A percentile compares a stretch with the other conserved stretches of the same genome.
Evolutionary conservation across 2,797 vertebrate species (phyloP).

Genomic region (Ptychobarbus kaznakovi): DNA sequence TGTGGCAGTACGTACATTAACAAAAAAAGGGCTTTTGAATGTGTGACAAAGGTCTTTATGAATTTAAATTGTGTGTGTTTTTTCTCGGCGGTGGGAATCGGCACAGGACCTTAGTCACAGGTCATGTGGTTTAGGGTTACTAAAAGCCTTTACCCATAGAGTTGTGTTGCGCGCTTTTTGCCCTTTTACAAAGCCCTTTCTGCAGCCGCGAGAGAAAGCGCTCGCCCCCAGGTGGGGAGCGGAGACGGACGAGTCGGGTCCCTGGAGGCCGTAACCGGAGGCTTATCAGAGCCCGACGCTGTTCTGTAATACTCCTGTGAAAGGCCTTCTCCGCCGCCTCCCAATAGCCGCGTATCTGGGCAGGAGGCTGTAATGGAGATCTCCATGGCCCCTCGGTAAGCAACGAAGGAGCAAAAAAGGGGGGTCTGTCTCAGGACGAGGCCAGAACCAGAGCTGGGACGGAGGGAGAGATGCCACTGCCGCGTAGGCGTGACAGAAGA

Average conservation of each 20-base stretch:
- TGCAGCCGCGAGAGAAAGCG: slow-evolving; percentile 77
- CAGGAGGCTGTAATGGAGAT: slow-evolving; percentile 76
- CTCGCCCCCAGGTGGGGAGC: slow-evolving; percentile 74
- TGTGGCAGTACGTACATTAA: slow-evolving; percentile 67
- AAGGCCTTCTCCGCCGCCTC: slow-evolving; percentile 80
- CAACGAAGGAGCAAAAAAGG: slow-evolving; percentile 54
- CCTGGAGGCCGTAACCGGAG: slow-evolving; percentile 80
- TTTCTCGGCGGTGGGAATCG: slow-evolving; percentile 77
- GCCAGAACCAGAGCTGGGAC: slow-evolving; percentile 20
- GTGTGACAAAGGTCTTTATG: slow-evolving; percentile 71
- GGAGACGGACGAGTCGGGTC: slow-evolving; percentile 75
- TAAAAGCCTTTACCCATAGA: slow-evolving; percentile 81
- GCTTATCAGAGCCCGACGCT: slow-evolving; percentile 80
- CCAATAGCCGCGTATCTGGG: slow-evolving; percentile 80
- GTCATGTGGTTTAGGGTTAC: slow-evolving; percentile 82
- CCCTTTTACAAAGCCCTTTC: slow-evolving; percentile 79
- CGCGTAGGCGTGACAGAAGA: slow-evolving; percentile 49
- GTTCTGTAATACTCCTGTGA: slow-evolving; percentile 87
- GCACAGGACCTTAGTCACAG: slow-evolving; percentile 81
- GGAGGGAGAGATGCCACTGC: slow-evolving; percentile 30
- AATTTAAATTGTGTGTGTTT: slow-evolving; percentile 68
- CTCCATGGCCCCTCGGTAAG: slow-evolving; percentile 60
- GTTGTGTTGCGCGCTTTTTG: slow-evolving; percentile 68
- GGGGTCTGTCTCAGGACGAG: slow-evolving; percentile 61
- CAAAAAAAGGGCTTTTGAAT: slow-evolving; percentile 63